phyloP scores from a whole-genome alignment of 2,113 vertebrate genomes.

The Takifugu flavidus region DNA sequence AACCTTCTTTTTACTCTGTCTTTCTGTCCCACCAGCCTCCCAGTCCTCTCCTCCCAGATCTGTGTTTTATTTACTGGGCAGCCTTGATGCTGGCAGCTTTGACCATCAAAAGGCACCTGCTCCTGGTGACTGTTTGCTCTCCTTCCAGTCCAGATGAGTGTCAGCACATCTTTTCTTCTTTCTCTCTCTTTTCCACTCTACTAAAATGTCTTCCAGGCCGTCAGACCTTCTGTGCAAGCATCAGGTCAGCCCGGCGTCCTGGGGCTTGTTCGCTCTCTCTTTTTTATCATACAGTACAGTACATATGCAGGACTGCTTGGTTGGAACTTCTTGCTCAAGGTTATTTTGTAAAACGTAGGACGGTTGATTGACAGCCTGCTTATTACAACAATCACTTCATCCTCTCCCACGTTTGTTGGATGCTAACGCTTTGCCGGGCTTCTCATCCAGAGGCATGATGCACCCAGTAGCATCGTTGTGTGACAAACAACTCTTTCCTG shows the following conservation, averaged over 20 bases:
- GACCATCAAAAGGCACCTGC: constrained; percentile 72
- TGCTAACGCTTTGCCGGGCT: too few species aligned
- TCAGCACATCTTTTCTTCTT: constrained; percentile 41
- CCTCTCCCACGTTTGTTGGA: neutral
- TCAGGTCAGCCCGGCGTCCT: constrained; percentile 9
- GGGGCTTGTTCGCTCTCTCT: constrained; percentile 2
- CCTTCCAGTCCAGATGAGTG: constrained; percentile 60
- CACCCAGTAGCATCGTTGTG: too few species aligned
- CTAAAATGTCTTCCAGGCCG: constrained; percentile 32
- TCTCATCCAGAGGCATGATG: too few species aligned
- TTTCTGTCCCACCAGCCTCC: neutral
- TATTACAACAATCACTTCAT: neutral
- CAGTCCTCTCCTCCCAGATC: neutral
- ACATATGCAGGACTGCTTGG: neutral
- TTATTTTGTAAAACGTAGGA: constrained; percentile 7
- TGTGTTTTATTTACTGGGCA: constrained; percentile 42
- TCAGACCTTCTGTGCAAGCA: constrained; percentile 15
- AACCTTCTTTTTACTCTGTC: neutral
- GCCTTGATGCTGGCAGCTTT: constrained; percentile 56
- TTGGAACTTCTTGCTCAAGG: constrained; percentile 11
- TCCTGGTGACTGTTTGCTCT: constrained; percentile 67
- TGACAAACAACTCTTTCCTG: too few species aligned
- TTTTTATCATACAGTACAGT: constrained; percentile 11
- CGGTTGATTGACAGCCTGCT: constrained; percentile 10
- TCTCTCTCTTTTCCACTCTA: constrained; percentile 28